Base-by-base conservation (phyloP, 1,140 invertebrate species). In the Drosophila aff. region DNA sequence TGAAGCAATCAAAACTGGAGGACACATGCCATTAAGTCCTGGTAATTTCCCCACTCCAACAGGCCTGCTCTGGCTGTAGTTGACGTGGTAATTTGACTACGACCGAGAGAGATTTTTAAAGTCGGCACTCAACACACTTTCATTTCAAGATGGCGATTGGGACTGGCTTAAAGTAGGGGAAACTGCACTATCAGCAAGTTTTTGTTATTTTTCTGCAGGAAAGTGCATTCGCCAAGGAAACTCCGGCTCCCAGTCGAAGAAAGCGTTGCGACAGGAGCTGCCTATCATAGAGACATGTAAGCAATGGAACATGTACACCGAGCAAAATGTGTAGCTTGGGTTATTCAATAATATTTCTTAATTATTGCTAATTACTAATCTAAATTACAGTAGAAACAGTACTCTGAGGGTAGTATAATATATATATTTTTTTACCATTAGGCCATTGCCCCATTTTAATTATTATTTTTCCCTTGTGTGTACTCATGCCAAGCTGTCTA, bases 151-250 rank as follows among this genome's bases (percentile, higher is more conserved):
- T 4, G 2, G 31, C 13, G 9, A 18, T 15, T 6, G 13, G 31
- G 21, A 11, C 33, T 36, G 33, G 9, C 16, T 38, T 65, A 5
- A 11, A 18, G n/a, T 23, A 18, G 47, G 62, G 15, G 11, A 67
- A 53, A 44, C 62, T 36, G 28, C 47, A 81, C 82, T 64, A 85
- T 86, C 82, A 81, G 85, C 75, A 76, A 79, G 69, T 79, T 86
- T 78, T 78, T 81, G 47, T 65, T 81, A 59, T 60, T 78, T 63
- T 75, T 41, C 41, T 31, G 53, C 44, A 55, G 46, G 55, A 61
- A 81, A 84, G 75, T 85, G 82, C 78, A 85, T 81, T 85, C 66
- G 50, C 50, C 71, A 53, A 44, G 50, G 43, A 59, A 50, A 66
- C 61, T 65, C 11, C 26, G 33, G n/a, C 18, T 33, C 5, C 64